phyloP scores from a whole-genome alignment of 2,113 vertebrate species.

The Petaurus breviceps region DNA sequence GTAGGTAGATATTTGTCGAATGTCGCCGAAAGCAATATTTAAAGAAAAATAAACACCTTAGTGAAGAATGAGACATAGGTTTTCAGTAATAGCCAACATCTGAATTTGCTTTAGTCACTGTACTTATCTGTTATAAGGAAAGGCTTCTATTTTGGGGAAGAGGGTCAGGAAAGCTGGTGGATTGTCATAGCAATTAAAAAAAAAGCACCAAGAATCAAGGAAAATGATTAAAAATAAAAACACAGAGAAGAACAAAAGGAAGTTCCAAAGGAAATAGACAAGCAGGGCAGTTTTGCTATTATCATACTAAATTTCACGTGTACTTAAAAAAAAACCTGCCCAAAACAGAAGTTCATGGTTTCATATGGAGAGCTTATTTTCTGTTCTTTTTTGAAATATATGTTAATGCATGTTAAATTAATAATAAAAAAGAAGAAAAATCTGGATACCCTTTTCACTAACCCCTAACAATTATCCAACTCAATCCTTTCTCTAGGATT shows the following conservation, averaged over 20 bases:
- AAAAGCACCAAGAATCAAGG: not conserved
- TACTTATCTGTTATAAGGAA: not conserved
- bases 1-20: not conserved
- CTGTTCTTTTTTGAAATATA: not conserved
- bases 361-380: not conserved
- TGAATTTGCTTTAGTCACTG: not conserved
- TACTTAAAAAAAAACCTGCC: not conserved
- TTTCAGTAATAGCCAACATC: not conserved
- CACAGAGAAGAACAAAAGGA: not conserved
- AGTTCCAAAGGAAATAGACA: not conserved
- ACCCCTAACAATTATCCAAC: not conserved
- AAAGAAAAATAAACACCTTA: not conserved
- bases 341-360: not conserved
- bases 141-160: not conserved
- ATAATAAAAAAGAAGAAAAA: not conserved
- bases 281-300: not conserved
- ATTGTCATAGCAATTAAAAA: not conserved
- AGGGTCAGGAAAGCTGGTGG: not conserved
- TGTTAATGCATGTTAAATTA: not conserved
- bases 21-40: not conserved
- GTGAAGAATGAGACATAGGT: not conserved
- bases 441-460: not conserved
- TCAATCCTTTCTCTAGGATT: not conserved
- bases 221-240: not conserved
- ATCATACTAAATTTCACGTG: not conserved